Base-by-base conservation (phyloP, 1,140 invertebrate species). In the Lutraria rhynchaena region DNA sequence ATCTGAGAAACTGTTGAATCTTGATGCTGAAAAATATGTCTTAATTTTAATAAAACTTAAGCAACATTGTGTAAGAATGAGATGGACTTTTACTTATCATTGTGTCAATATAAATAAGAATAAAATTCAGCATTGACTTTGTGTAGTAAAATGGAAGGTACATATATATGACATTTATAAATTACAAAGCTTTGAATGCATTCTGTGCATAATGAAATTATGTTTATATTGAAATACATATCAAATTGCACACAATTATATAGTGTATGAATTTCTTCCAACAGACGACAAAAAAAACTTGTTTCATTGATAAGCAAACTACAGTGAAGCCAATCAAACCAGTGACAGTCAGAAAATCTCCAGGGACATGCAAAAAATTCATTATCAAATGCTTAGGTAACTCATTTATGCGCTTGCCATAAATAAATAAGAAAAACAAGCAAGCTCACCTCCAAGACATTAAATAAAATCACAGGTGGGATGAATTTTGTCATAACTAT, bases 1-100 rank as follows among this genome's bases (percentile, higher is more conserved):
- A 77, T 74, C 57, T 81, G 60, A 1, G 88, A 88, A 24, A 87
- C 57, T 0, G 83, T 80, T 5, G 89, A 90, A 31, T 90, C 89
- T 82, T 90, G 87, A 57, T 88, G 87, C 74, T 85, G 44, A 46
- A 55, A 24, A 1, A 55, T 24, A 49, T n/a, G n/a, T n/a, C n/a
- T n/a, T n/a, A n/a, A n/a, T n/a, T n/a, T n/a, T n/a, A n/a, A 58
- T 17, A 27, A 13, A 58, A 27, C 11, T 11, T 58, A 13, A 17
- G 9, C 11, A 58, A 19, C 13, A 13, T 58, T 58, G 11, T 17
- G 31, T 29, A 29, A 37, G n/a, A 29, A 63, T 29, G n/a, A 9
- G n/a, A 9, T 5, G 19, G 31, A 5, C 24, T 22, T 35, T 44
- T 27, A 46, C 9, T 37, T 7, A 46, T n/a, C 13, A 70, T 44